Conservation (phyloP, 2,113 vertebrate genomes). For the Percina caprodes region DNA sequence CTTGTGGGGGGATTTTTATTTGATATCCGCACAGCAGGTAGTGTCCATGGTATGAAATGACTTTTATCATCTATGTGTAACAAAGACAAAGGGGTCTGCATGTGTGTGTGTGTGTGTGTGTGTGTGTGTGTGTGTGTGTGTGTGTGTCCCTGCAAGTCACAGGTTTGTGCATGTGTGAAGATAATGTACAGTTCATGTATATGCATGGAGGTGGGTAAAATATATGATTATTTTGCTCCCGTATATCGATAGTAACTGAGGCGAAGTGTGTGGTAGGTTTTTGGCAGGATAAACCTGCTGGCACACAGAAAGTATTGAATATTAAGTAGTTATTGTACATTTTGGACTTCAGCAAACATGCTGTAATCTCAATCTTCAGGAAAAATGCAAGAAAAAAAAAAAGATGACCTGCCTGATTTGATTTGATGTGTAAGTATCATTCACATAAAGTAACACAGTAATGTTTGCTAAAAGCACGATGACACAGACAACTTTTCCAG, state of each 20-base stretch:
- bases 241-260: not conserved
- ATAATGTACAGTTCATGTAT: not conserved
- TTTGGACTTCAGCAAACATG: not conserved
- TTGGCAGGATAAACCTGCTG: not conserved
- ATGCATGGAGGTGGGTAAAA: not conserved
- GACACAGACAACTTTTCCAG: not conserved
- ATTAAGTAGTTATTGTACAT: not conserved
- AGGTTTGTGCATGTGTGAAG: not conserved
- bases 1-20: slow-evolving; percentile 45
- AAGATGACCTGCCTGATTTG: too few species aligned
- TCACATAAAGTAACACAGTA: not conserved
- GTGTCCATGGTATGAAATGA: slow-evolving; percentile 48
- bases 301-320: not conserved
- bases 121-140: slow-evolving; percentile 9
- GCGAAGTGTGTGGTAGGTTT: not conserved
- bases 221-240: not conserved
- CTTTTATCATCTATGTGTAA: slow-evolving; percentile 31
- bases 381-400: not conserved
- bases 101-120: slow-evolving; percentile 10
- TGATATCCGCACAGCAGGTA: slow-evolving; percentile 64
- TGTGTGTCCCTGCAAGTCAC: not conserved
- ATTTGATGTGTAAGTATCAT: too few species aligned
- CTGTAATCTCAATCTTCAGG: not conserved
- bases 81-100: slow-evolving; percentile 38
- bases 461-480: not conserved